These are phyloP conservation scores for Promerops cafer DNA, from an alignment of 2,113 vertebrate genomes.

Conservation along the genomic window DNA sequence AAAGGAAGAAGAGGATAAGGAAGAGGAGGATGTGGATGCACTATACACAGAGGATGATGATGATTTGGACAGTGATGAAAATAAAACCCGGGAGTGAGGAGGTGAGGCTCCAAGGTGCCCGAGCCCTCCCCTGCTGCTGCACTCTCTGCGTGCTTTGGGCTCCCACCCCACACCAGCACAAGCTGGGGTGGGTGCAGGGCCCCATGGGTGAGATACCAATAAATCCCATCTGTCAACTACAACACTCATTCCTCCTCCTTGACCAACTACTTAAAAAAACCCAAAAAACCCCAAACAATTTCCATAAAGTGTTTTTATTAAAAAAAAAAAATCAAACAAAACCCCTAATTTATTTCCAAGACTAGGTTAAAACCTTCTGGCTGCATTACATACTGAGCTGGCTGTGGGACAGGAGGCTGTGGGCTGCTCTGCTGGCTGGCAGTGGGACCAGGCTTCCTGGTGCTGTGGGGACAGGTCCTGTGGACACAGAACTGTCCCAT, in stretches of 20 bases:
- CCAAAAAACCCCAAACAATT: neutral
- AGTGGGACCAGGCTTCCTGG: rapidly evolving
- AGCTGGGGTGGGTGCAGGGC: neutral
- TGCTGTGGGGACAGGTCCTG: neutral
- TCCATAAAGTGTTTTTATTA: conserved; percentile 41
- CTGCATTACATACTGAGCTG: neutral
- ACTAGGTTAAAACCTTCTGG: neutral
- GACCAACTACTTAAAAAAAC: neutral
- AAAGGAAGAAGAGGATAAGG: conserved; percentile 69
- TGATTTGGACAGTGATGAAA: neutral
- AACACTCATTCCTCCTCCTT: rapidly evolving
- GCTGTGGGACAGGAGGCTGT: neutral
- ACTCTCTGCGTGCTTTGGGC: too few relatives aligned
- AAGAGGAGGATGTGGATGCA: neutral
- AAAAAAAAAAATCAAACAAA: neutral
- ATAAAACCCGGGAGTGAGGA: neutral
- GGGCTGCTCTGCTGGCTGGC: neutral
- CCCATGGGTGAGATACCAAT: neutral
- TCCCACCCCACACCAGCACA: too few relatives aligned
- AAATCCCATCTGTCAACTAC: neutral
- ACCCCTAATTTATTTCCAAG: neutral
- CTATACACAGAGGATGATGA: neutral
- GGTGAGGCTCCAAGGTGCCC: rapidly evolving
- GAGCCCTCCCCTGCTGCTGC: rapidly evolving
- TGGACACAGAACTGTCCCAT: rapidly evolving